Evolutionary conservation across 1,140 invertebrate species (phyloP).

Genomic region (Hyphantria cunea): DNA sequence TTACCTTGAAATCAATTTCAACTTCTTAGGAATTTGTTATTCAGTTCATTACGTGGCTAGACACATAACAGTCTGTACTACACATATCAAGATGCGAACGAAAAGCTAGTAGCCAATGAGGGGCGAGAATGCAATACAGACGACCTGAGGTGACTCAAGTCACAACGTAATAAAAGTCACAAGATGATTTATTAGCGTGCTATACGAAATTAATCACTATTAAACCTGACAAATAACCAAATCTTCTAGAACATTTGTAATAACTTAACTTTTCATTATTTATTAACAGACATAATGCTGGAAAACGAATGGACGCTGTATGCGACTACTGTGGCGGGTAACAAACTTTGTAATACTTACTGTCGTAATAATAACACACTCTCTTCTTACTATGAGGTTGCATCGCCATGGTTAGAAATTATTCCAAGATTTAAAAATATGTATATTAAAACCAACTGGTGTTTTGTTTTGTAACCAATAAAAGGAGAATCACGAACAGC

Average conservation of each 20-base stretch:
- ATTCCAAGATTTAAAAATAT: not conserved
- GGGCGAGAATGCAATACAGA: constrained; percentile 58
- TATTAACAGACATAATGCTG: too few species aligned
- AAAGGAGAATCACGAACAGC: constrained; percentile 9
- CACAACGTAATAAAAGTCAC: constrained; percentile 54
- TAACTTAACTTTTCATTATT: not conserved
- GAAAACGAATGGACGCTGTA: constrained; percentile 4
- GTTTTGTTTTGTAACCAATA: constrained; percentile 12
- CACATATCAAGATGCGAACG: constrained; percentile 48
- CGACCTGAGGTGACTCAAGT: constrained; percentile 52
- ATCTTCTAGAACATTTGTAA: too few species aligned
- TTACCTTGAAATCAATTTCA: constrained; percentile 48
- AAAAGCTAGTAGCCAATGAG: constrained; percentile 57
- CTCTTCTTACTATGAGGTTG: constrained; percentile 94
- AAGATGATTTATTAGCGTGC: constrained; percentile 42
- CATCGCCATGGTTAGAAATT: constrained; percentile 82
- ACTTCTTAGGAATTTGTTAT: constrained; percentile 62
- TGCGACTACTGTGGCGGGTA: constrained; percentile 56
- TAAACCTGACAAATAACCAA: too few species aligned
- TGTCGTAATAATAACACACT: constrained; percentile 99
- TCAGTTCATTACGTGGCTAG: constrained; percentile 68
- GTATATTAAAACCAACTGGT: not conserved
- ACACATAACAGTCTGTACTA: constrained; percentile 68
- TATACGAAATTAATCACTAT: too few species aligned
- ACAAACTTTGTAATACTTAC: constrained; percentile 87